phyloP scores from a whole-genome alignment of 2,797 vertebrate genomes.

The Gymnothorax javanicus region DNA sequence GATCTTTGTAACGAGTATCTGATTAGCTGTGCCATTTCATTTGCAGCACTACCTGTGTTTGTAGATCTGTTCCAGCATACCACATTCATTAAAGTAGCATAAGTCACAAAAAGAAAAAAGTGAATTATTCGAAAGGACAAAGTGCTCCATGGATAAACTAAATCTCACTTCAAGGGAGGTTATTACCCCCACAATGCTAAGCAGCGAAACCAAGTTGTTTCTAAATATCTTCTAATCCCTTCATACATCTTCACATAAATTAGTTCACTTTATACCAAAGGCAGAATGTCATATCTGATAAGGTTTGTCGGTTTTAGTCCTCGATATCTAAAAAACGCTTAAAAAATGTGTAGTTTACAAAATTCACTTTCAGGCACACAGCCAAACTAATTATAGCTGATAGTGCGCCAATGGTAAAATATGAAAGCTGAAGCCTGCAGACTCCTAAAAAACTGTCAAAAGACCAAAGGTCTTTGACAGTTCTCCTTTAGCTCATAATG shows the following conservation, averaged over 20 bases:
- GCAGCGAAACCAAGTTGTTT: not conserved
- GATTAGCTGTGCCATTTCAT: not conserved
- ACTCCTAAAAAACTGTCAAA: not conserved
- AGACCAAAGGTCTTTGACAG: not conserved
- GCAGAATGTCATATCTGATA: not conserved
- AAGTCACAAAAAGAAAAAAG: not conserved
- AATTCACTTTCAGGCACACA: not conserved
- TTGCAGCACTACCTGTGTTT: not conserved
- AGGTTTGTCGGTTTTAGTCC: not conserved
- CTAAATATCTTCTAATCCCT: too few species aligned
- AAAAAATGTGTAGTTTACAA: not conserved
- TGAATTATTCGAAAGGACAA: constrained; percentile 4
- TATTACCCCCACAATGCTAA: not conserved
- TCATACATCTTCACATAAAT: not conserved
- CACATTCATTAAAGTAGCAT: not conserved
- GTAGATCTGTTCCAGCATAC: not conserved
- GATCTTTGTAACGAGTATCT: not conserved
- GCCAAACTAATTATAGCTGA: too few species aligned
- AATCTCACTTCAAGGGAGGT: not conserved
- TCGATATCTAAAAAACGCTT: not conserved
- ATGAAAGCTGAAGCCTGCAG: not conserved
- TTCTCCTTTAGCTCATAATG: not conserved
- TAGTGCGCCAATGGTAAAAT: not conserved
- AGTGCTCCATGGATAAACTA: not conserved
- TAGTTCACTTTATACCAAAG: not conserved